Base-by-base conservation (phyloP, 2,797 vertebrate genomes). In the Pangasius larnaudii region DNA sequence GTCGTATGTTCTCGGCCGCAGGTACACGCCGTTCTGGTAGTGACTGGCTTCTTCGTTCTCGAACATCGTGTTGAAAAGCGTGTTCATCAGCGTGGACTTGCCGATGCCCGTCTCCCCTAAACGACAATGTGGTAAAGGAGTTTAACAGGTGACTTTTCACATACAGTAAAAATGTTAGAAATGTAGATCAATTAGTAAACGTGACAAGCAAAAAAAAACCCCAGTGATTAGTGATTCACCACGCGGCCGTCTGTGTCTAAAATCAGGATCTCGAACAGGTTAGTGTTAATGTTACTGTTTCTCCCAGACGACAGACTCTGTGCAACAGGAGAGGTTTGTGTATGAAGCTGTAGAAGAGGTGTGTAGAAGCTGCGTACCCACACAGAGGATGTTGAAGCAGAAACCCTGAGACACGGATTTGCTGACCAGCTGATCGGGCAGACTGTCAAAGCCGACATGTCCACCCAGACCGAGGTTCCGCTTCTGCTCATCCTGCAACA, bases 361-460 rank as follows among this genome's bases (percentile, higher is more conserved):
- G n/a, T n/a, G n/a, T n/a, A n/a, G n/a, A n/a, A n/a, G n/a, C n/a
- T n/a, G 96, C 99, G 97, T 95, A 99, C 99, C 99, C 92, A 99
- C 98, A 89, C 99, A 99, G 87, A 99, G 97, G 91, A 99, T 99
- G 95, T 99, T 99, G 96, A 99, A 99, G 94, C 98, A 99, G 96
- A 99, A 99, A 90, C 99, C 98, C 93, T 99, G 98, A 6, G 97
- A 96, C 94, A 99, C 98, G 2, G 98, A 99, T 96, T 99, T 99
- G 95, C 98, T 99, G 97, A 99, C 99, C 93, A 99, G 95, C 93
- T 99, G 99, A 91, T 99, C 98, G 0, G 99, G 99, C 91, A 99
- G 97, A 92, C 99, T 99, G 96, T 99, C 99, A 0, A 99, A 99
- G 87, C 99, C 98, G 74, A 99, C 99, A 94, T 99, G 99, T 93